Evolutionary conservation across 1,140 invertebrate genomes (phyloP).

Genomic region (Plutomurus gul): DNA sequence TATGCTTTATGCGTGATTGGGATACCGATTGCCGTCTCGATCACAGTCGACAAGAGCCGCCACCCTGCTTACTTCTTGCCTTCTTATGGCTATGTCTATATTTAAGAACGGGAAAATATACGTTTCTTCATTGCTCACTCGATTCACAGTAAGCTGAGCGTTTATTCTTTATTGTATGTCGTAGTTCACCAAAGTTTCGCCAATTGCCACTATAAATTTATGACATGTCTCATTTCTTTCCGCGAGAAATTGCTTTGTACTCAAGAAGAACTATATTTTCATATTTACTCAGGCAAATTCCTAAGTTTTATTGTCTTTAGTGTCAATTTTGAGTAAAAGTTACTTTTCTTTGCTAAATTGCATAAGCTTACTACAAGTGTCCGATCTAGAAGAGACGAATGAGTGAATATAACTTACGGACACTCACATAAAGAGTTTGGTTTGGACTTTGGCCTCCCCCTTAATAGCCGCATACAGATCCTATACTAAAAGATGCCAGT

Average conservation of each 20-base stretch:
- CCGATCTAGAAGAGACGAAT: background rate
- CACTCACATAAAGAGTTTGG: no score
- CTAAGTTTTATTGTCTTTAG: slow-evolving; percentile 30
- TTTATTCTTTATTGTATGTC: slow-evolving; percentile 30
- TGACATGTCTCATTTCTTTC: slow-evolving; percentile 20
- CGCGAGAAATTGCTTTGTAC: background rate
- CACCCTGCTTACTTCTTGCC: background rate
- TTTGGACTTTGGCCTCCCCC: no score
- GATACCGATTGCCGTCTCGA: slow-evolving; percentile 29
- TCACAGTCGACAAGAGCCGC: slow-evolving; percentile 10
- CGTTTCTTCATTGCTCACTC: background rate
- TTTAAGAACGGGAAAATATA: background rate
- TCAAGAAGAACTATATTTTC: slow-evolving; percentile 16
- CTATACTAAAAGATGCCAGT: no score
- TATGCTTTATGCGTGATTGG: slow-evolving; percentile 36
- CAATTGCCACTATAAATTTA: slow-evolving; percentile 30
- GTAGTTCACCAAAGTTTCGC: slow-evolving; percentile 22
- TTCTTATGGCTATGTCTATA: background rate
- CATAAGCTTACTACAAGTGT: slow-evolving; percentile 5
- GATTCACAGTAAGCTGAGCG: background rate
- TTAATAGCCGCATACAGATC: no score
- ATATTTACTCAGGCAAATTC: slow-evolving; percentile 29
- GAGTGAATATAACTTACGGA: background rate
- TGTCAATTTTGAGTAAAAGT: slow-evolving; percentile 30
- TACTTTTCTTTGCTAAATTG: slow-evolving; percentile 17